A percentile compares a stretch with the other conserved stretches of the same genome.
Conservation (phyloP, 2,888 invertebrate genomes). For the Philopedon plagiatum region DNA sequence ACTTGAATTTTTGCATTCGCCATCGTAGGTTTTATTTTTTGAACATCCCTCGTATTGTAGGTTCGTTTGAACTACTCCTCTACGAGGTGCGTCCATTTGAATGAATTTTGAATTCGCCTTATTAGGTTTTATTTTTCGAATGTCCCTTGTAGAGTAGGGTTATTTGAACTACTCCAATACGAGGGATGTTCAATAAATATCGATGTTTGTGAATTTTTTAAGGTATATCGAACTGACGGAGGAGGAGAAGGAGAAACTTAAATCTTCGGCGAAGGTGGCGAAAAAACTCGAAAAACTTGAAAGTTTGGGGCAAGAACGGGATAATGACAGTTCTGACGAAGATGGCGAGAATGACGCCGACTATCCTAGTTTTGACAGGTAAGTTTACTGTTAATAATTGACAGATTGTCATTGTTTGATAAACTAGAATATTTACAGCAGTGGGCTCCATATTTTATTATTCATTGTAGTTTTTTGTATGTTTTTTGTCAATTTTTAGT, state of each 20-base stretch:
- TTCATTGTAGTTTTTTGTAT: too few species aligned
- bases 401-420: slow-evolving; percentile 66
- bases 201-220: not conserved
- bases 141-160: not conserved
- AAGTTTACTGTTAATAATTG: not conserved
- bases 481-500: slow-evolving; percentile 65
- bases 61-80: too few species aligned
- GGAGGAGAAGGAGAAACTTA: slow-evolving; percentile 92
- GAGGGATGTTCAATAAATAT: not conserved
- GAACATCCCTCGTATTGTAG: too few species aligned
- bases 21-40: too few species aligned
- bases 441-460: too few species aligned
- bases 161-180: not conserved
- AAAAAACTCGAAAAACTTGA: slow-evolving; percentile 93
- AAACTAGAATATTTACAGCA: too few species aligned
- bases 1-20: too few species aligned
- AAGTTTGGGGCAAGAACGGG: slow-evolving; percentile 81
- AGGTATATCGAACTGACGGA: slow-evolving; percentile 91
- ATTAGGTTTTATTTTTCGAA: not conserved
- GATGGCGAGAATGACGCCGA: slow-evolving; percentile 82
- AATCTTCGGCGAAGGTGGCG: slow-evolving; percentile 92
- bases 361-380: slow-evolving; percentile 81
- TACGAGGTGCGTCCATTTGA: too few species aligned
- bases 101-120: too few species aligned
- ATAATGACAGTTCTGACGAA: slow-evolving; percentile 80